Conservation (phyloP, 2,888 invertebrate genomes). For the Stenoptilia bipunctidactyla region DNA sequence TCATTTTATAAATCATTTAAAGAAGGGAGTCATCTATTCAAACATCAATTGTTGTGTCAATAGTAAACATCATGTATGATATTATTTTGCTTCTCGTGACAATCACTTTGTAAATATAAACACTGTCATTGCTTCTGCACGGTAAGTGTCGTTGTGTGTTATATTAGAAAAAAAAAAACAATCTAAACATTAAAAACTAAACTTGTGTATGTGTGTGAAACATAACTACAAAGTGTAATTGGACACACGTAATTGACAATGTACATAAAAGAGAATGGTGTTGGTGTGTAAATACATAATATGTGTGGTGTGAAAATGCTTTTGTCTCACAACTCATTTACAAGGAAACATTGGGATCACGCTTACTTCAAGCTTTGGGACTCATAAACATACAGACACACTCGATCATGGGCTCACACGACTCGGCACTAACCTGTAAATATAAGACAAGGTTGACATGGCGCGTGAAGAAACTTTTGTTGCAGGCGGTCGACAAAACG, state of each 20-base stretch:
- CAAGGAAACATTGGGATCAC: conserved; percentile 20
- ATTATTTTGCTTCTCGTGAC: too few relatives aligned
- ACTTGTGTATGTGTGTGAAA: conserved; percentile 1
- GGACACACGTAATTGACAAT: neutral
- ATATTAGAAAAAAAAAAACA: neutral
- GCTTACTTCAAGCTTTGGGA: conserved; percentile 19
- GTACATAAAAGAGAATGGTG: neutral
- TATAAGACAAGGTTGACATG: conserved; percentile 12
- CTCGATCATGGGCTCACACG: too few relatives aligned
- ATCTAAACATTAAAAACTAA: conserved; percentile 1
- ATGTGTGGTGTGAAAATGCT: conserved; percentile 31
- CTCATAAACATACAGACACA: conserved; percentile 1
- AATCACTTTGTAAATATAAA: conserved; percentile 1
- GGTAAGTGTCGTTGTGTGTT: conserved; percentile 7
- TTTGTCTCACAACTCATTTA: conserved; percentile 22
- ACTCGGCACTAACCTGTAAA: conserved; percentile 14
- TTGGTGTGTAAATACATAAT: conserved; percentile 3
- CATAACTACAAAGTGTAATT: neutral
- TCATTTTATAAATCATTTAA: too few relatives aligned
- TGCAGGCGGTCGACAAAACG: conserved; percentile 31
- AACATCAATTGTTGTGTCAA: too few relatives aligned
- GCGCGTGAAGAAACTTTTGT: conserved; percentile 13
- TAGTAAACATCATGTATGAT: too few relatives aligned
- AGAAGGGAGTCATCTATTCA: too few relatives aligned
- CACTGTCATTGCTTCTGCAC: neutral